A percentile compares a stretch with the other conserved stretches of the same genome.
Conservation (phyloP, 2,888 invertebrate species). For the Falcaria lacertinaria region DNA sequence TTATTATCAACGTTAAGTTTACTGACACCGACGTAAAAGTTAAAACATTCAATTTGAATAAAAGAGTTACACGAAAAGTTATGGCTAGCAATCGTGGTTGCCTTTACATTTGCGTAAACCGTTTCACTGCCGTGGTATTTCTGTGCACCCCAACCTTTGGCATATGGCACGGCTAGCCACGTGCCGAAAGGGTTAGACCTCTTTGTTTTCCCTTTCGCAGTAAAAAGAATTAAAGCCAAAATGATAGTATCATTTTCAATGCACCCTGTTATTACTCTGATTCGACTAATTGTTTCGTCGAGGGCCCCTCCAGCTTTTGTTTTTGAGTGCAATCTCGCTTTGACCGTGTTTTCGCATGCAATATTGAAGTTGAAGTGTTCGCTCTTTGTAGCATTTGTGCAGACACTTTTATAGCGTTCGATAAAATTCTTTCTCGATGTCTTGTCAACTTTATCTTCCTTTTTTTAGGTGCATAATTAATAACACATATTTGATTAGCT, state of each 20-base stretch:
- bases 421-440: conserved; percentile 14
- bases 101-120: conserved; percentile 26
- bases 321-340: conserved; percentile 59
- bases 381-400: conserved; percentile 33
- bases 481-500: neutral
- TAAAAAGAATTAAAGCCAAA: conserved; percentile 51
- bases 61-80: conserved; percentile 18
- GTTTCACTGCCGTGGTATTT: conserved; percentile 31
- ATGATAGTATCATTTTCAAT: conserved; percentile 74
- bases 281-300: conserved; percentile 67
- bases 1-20: conserved; percentile 6
- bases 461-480: conserved; percentile 19
- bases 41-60: conserved; percentile 30
- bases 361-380: conserved; percentile 64
- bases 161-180: conserved; percentile 56
- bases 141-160: conserved; percentile 34
- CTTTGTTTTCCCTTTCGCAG: conserved; percentile 56
- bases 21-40: conserved; percentile 16
- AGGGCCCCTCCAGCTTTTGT: conserved; percentile 56
- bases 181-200: conserved; percentile 61
- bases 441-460: conserved; percentile 26
- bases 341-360: conserved; percentile 67
- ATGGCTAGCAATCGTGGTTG: conserved; percentile 18
- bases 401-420: conserved; percentile 29
- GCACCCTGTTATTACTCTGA: conserved; percentile 66